A percentile compares a stretch with the other conserved stretches of the same genome.
These are phyloP conservation scores for Coryphaenoides rupestris DNA, from an alignment of 2,113 vertebrate species.

Conservation along the genomic window DNA sequence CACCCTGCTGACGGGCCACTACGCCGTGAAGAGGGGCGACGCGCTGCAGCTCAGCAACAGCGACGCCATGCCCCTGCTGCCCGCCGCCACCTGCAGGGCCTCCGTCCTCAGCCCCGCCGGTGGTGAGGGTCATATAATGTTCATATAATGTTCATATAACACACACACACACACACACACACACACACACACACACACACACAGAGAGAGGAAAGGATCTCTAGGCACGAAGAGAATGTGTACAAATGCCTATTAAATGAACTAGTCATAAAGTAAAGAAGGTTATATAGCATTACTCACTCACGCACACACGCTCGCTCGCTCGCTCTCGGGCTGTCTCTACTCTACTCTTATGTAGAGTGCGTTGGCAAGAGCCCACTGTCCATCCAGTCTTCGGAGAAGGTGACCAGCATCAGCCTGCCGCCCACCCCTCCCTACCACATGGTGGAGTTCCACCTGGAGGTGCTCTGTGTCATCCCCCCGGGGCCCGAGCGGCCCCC, in stretches of 20 bases:
- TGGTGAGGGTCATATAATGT: no score
- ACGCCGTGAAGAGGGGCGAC: slow-evolving; percentile 86
- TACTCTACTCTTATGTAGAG: no score
- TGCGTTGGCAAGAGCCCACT: slow-evolving; percentile 72
- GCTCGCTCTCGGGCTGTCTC: no score
- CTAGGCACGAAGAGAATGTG: no score
- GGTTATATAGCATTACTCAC: no score
- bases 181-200: not conserved
- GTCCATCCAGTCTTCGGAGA: slow-evolving; percentile 88
- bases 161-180: not conserved
- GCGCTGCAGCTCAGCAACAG: slow-evolving; percentile 91
- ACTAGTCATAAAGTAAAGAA: no score
- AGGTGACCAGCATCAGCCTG: slow-evolving; percentile 89
- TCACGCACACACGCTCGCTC: no score
- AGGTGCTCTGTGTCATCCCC: slow-evolving; percentile 86
- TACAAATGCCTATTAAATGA: no score
- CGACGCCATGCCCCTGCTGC: slow-evolving; percentile 85
- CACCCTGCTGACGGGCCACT: slow-evolving; percentile 90
- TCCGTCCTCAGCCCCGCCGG: slow-evolving; percentile 79
- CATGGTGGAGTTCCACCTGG: slow-evolving; percentile 88
- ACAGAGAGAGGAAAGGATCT: no score
- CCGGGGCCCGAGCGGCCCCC: slow-evolving; percentile 66
- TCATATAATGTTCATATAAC: no score
- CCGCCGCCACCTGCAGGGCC: slow-evolving; percentile 75
- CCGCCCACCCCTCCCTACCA: slow-evolving; percentile 87